phyloP scores from a whole-genome alignment of 1,140 invertebrate species.

The Telenomus remus region DNA sequence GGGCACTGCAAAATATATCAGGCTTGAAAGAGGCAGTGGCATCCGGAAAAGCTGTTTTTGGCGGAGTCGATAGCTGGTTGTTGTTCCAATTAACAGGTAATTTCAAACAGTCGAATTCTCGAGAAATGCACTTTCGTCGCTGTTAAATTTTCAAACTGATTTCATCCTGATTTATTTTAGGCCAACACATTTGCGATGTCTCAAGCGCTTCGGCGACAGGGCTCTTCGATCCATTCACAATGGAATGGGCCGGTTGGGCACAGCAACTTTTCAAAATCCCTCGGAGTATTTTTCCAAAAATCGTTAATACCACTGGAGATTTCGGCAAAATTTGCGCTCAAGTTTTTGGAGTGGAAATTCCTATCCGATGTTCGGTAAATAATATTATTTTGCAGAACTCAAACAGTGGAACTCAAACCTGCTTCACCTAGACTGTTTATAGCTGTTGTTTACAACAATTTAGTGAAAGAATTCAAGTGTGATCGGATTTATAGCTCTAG shows the following conservation, averaged over 20 bases:
- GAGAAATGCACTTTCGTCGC: not conserved
- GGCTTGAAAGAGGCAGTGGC: slow-evolving; percentile 79
- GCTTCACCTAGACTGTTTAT: too few species aligned
- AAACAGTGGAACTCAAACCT: too few species aligned
- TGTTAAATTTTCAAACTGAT: not conserved
- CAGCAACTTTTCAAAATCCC: slow-evolving; percentile 84
- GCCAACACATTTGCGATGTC: slow-evolving; percentile 86
- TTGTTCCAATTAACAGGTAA: slow-evolving; percentile 85
- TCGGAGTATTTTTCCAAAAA: slow-evolving; percentile 83
- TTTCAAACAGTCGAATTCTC: slow-evolving; percentile 7
- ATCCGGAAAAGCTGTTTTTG: slow-evolving; percentile 84
- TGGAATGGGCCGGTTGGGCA: slow-evolving; percentile 86
- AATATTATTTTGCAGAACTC: slow-evolving; percentile 12
- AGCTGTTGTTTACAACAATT: too few species aligned
- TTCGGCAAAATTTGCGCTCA: slow-evolving; percentile 81
- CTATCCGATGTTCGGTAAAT: slow-evolving; percentile 86
- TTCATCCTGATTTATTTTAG: slow-evolving; percentile 22
- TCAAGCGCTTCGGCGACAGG: slow-evolving; percentile 93
- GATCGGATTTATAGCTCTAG: too few species aligned
- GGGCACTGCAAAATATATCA: slow-evolving; percentile 85
- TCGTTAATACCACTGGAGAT: slow-evolving; percentile 84
- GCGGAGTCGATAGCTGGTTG: slow-evolving; percentile 96
- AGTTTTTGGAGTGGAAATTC: slow-evolving; percentile 86
- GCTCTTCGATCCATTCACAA: slow-evolving; percentile 93
- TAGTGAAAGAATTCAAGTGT: too few species aligned